A percentile compares a stretch with the other conserved stretches of the same genome.
Evolutionary conservation across 2,113 vertebrate genomes (phyloP).

Genomic region (Zapornia atra): DNA sequence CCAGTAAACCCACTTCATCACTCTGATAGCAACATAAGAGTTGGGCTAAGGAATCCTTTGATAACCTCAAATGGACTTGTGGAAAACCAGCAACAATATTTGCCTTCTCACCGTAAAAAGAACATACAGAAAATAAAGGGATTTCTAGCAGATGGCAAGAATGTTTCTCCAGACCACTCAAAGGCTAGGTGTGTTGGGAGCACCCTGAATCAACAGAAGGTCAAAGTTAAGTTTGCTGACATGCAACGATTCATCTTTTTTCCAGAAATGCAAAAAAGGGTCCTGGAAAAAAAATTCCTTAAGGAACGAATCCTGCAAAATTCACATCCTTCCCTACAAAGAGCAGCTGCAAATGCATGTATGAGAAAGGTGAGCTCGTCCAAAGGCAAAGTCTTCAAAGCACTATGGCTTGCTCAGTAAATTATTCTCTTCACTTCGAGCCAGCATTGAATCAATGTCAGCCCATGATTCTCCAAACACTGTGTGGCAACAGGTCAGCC

Average conservation of each 20-base stretch:
- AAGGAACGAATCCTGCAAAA: fast-evolving
- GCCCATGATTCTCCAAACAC: background rate
- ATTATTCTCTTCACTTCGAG: background rate
- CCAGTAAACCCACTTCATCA: fast-evolving
- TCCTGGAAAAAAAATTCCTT: background rate
- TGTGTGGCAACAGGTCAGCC: background rate
- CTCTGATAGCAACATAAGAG: fast-evolving
- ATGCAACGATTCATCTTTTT: background rate
- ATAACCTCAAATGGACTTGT: fast-evolving
- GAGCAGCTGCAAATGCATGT: background rate
- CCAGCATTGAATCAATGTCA: background rate
- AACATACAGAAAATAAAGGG: background rate
- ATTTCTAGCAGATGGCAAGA: background rate
- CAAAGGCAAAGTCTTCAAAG: background rate
- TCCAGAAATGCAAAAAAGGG: background rate
- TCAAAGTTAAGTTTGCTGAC: background rate
- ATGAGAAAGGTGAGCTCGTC: background rate
- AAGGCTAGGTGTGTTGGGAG: background rate
- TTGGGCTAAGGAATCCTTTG: background rate
- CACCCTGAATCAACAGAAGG: background rate
- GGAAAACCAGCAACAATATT: background rate
- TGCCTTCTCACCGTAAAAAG: background rate
- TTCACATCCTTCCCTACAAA: background rate
- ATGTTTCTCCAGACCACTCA: background rate
- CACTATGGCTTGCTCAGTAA: background rate